A percentile compares a stretch with the other conserved stretches of the same genome.
Evolutionary conservation across 2,888 invertebrate species (phyloP).

Genomic region (Melipona bicolor): DNA sequence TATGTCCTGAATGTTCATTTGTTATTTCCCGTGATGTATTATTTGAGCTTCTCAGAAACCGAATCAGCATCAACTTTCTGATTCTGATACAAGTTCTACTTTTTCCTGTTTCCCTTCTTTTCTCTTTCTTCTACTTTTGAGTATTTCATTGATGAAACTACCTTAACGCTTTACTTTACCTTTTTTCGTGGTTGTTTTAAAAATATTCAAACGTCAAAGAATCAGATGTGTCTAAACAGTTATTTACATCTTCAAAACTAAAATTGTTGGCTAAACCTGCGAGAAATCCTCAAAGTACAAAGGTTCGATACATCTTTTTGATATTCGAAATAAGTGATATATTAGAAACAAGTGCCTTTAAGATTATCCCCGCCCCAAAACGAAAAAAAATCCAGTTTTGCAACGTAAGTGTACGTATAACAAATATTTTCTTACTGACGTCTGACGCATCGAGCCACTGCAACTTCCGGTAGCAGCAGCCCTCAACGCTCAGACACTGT

Average conservation of each 20-base stretch:
- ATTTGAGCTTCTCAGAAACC: background rate
- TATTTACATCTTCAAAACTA: too few relatives aligned
- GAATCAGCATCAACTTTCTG: too few relatives aligned
- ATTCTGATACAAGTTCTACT: too few relatives aligned
- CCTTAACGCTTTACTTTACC: too few relatives aligned
- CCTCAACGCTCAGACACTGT: background rate
- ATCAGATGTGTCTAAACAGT: too few relatives aligned
- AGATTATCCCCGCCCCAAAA: background rate
- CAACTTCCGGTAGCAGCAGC: background rate
- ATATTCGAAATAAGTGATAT: background rate
- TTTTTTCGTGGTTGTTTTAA: too few relatives aligned
- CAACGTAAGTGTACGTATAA: background rate
- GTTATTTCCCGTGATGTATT: background rate
- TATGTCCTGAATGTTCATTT: background rate
- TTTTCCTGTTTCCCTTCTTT: too few relatives aligned
- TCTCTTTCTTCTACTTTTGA: too few relatives aligned
- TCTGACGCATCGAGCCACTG: background rate
- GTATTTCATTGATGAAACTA: too few relatives aligned
- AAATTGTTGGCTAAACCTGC: background rate
- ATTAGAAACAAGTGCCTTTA: background rate
- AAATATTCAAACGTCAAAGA: too few relatives aligned
- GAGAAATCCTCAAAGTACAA: background rate
- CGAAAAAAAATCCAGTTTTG: background rate
- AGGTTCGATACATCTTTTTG: background rate
- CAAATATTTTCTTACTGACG: background rate